Conservation (phyloP, 1,140 invertebrate species). For the Pomphorhynchus laevis region DNA sequence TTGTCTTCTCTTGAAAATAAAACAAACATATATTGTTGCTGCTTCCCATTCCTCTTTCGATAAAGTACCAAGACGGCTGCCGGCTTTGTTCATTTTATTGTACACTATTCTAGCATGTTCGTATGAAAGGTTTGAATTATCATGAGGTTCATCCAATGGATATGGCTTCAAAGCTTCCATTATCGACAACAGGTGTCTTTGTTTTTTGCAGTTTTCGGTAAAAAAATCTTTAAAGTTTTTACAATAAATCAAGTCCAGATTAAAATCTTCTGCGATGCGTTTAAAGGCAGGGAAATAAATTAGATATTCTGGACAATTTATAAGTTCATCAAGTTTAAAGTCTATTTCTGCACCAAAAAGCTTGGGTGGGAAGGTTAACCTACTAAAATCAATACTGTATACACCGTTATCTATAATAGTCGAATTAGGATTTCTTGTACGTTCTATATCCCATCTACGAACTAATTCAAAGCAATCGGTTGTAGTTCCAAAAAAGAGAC, state of each 20-base stretch:
- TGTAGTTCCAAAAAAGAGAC: slow-evolving; percentile 77
- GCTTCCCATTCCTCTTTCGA: slow-evolving; percentile 68
- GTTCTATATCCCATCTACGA: too few relatives aligned
- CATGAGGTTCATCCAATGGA: slow-evolving; percentile 22
- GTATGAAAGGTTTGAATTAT: slow-evolving; percentile 25
- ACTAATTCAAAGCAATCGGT: slow-evolving; percentile 64
- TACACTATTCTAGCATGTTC: slow-evolving; percentile 32
- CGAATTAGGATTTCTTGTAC: slow-evolving; percentile 26
- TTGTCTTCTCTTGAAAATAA: too few relatives aligned
- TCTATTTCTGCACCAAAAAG: slow-evolving; percentile 85
- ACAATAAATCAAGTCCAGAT: slow-evolving; percentile 35
- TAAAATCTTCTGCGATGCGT: slow-evolving; percentile 38
- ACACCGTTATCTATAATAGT: slow-evolving; percentile 48
- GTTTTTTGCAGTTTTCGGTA: slow-evolving; percentile 25
- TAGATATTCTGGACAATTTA: slow-evolving; percentile 88
- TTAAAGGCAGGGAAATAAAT: slow-evolving; percentile 53
- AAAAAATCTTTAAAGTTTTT: slow-evolving; percentile 44
- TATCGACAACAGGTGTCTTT: slow-evolving; percentile 29
- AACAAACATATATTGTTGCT: slow-evolving; percentile 33
- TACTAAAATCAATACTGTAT: slow-evolving; percentile 36
- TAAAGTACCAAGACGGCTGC: slow-evolving; percentile 27
- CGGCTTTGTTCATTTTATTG: slow-evolving; percentile 2
- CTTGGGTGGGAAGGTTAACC: slow-evolving; percentile 8
- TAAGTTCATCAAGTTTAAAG: slow-evolving; percentile 67
- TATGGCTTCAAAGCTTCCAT: slow-evolving; percentile 40